Evolutionary conservation across 2,888 invertebrate genomes (phyloP), one percentile per base, ranked within the genome.

Genomic region (Microplitis deprimator): DNA sequence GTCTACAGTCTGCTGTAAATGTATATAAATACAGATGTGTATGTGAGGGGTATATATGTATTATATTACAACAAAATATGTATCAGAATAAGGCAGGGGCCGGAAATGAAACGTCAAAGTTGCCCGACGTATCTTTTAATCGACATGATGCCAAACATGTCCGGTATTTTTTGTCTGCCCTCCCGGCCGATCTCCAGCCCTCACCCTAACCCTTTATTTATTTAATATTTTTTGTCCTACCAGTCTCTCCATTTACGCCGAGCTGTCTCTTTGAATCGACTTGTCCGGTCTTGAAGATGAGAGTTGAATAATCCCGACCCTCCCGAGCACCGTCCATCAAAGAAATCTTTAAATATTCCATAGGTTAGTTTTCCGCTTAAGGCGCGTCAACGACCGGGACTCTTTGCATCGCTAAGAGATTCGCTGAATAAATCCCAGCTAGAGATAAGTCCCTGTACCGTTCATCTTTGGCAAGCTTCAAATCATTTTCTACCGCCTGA

Each of bases 211-310:
- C 29, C 7, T 16, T 13, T 38, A 29, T 13, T 29, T 16, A 38
- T 68, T 17, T 61, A 60, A 40, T 59, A 68, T 64, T 65, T 20
- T 62, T 38, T 62, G 5, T 38, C 5, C 5, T 65, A 76, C 75
- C 71, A 61, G 77, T 73, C 75, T 77, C 71, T 64, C 78, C 72
- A 77, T 76, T 79, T 76, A 73, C 50, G 68, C 50, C 7, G n/a
- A 39, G 17, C 16, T 60, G n/a, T 72, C 72, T 62, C 65, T 76
- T 76, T 76, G 68, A 77, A 79, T 77, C 62, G 20, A 61, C 67
- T 76, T 40, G n/a, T 41, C 40, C n/a, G 39, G 50, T 50, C 13
- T 13, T 29, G 4, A 50, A n/a, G 38, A n/a, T n/a, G 38, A 38
- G 60, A n/a, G 61, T 60, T 38, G 29, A 29, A 68, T 68, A 68